These are phyloP conservation scores for Atrichornis clamosus DNA, from an alignment of 2,113 vertebrate genomes.

Conservation along the genomic window DNA sequence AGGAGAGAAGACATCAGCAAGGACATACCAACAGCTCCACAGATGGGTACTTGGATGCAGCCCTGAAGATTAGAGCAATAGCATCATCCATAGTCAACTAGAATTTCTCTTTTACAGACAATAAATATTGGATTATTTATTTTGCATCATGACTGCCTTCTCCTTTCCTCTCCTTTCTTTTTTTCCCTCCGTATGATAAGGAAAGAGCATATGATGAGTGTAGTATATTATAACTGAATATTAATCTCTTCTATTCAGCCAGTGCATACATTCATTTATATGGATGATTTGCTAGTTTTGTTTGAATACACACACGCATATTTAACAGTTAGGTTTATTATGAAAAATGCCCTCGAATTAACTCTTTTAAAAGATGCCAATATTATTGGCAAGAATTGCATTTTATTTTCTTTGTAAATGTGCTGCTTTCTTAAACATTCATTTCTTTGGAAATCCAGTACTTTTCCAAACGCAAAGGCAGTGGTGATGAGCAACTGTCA, in stretches of 20 bases:
- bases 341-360: slow-evolving; percentile 69
- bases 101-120: slow-evolving; percentile 16
- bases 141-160: slow-evolving; percentile 12
- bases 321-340: slow-evolving; percentile 57
- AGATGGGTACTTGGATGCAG: neutral
- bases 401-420: slow-evolving; percentile 62
- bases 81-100: neutral
- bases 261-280: slow-evolving; percentile 64
- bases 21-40: neutral
- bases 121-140: slow-evolving; percentile 59
- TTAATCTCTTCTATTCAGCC: slow-evolving; percentile 65
- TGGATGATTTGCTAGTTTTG: slow-evolving; percentile 69
- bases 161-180: neutral
- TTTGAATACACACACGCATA: slow-evolving; percentile 66
- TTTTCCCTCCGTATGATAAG: slow-evolving; percentile 3
- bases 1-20: neutral
- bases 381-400: slow-evolving; percentile 60
- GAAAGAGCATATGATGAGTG: slow-evolving; percentile 50
- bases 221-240: slow-evolving; percentile 57
- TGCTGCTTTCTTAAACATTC: slow-evolving; percentile 32
- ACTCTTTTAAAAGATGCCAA: slow-evolving; percentile 65
- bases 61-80: neutral
- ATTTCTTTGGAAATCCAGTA: slow-evolving; percentile 42
- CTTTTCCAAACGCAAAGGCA: slow-evolving; percentile 54
- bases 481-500: slow-evolving; percentile 55